Base-by-base conservation (phyloP, 2,888 invertebrate genomes). In the Alentia gelatinosa region DNA sequence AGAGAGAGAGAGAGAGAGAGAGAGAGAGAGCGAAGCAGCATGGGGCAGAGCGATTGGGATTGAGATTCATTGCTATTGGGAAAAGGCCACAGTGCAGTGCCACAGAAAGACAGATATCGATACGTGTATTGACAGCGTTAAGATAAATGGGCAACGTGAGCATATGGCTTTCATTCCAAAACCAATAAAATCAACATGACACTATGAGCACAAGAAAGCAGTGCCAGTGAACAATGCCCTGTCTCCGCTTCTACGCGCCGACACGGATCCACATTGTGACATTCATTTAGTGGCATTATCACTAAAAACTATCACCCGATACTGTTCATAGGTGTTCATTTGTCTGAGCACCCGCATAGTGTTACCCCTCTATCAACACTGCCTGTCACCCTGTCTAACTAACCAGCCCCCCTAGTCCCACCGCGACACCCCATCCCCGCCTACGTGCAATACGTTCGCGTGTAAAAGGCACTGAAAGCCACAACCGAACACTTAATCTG, bases 251-350 rank as follows among this genome's bases (percentile, higher is more conserved):
- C 3, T 56, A 56, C 56, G n/a, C 19, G 19, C 47, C 47, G 47
- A 47, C 47, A 47, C 47, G 19, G 47, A 47, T n/a, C 56, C 19
- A 56, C 56, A 56, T 56, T 56, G 56, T 56, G 56, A n/a, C n/a
- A n/a, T n/a, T n/a, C n/a, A n/a, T n/a, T n/a, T n/a, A n/a, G n/a
- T n/a, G n/a, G 56, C 12, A 3, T 56, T 56, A 56, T 56, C 56
- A 56, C 19, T 56, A 56, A 56, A 56, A 56, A 56, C 56, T n/a
- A 56, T 56, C 56, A n/a, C 56, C 3, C 56, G 56, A 56, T 5
- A n/a, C 56, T 56, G 56, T 56, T 56, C 56, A 56, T 56, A n/a
- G 19, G 56, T n/a, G 56, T 68, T 68, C 68, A 68, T 68, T 68
- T 68, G 68, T 68, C 68, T 30, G 26, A 68, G 68, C 30, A 30